Conservation (phyloP, 2,797 vertebrate genomes). For the Podarcis lilfordi region DNA sequence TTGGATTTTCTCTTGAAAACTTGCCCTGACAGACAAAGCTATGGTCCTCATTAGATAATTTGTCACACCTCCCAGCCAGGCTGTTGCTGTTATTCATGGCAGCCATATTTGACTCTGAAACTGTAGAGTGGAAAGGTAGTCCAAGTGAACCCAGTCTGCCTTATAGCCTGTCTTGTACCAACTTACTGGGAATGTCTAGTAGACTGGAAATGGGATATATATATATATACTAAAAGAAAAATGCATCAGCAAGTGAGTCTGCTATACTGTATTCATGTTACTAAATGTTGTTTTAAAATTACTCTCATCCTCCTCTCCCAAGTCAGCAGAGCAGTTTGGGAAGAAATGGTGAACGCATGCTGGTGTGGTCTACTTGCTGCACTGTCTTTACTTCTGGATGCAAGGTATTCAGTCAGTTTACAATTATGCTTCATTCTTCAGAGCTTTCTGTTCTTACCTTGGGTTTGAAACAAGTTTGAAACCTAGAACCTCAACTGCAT, state of each 20-base stretch:
- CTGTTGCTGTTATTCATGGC: neutral
- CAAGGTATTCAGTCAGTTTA: slow-evolving; percentile 84
- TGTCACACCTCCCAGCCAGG: neutral
- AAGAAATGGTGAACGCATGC: slow-evolving; percentile 98
- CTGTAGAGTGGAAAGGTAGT: neutral
- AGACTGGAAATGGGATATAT: neutral
- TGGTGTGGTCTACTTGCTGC: slow-evolving; percentile 98
- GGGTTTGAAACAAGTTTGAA: neutral
- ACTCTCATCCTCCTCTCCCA: slow-evolving; percentile 60
- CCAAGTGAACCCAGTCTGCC: neutral
- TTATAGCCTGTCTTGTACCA: neutral
- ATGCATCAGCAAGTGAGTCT: neutral
- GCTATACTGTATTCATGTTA: neutral
- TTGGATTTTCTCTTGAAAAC: neutral
- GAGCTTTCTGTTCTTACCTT: neutral
- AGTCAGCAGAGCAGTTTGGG: slow-evolving; percentile 94
- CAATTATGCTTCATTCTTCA: slow-evolving; percentile 38
- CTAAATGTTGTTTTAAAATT: slow-evolving; percentile 25
- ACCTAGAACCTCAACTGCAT: accelerated
- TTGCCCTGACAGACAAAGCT: neutral
- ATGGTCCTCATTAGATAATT: neutral
- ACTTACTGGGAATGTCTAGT: neutral
- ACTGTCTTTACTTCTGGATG: slow-evolving; percentile 93
- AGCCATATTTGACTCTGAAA: neutral
- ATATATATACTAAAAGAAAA: neutral